A percentile compares a stretch with the other conserved stretches of the same genome.
These are phyloP conservation scores for Autographa pulchrina DNA, from an alignment of 2,888 invertebrate genomes.

Conservation along the genomic window DNA sequence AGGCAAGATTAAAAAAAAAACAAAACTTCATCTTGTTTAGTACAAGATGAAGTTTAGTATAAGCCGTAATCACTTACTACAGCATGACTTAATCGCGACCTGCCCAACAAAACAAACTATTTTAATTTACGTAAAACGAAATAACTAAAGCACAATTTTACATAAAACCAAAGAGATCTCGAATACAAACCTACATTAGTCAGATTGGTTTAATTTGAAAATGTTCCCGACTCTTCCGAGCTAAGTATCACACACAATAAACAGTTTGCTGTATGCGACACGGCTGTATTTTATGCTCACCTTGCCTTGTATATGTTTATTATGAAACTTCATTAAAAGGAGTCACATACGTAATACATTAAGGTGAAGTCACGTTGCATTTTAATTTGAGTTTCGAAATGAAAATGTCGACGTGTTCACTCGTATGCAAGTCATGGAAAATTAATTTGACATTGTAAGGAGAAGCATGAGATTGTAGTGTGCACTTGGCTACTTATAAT, in stretches of 20 bases:
- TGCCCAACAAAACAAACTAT: neutral
- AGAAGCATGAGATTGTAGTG: too few species aligned
- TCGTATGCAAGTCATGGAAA: neutral
- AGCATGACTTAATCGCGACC: neutral
- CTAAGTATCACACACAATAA: conserved; percentile 28
- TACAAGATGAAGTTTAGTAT: too few species aligned
- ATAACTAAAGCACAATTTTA: neutral
- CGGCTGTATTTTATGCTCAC: conserved; percentile 22
- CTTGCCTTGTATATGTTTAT: neutral
- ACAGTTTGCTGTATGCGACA: conserved; percentile 12
- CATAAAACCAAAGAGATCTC: conserved; percentile 10
- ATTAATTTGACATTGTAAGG: neutral
- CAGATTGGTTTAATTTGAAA: conserved; percentile 62
- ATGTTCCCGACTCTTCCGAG: conserved; percentile 49
- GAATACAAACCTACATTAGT: conserved; percentile 49
- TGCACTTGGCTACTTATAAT: too few species aligned
- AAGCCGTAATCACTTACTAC: neutral
- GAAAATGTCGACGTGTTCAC: neutral
- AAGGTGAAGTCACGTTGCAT: conserved; percentile 3
- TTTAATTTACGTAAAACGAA: neutral
- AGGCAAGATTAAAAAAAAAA: too few species aligned
- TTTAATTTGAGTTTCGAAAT: neutral
- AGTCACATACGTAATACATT: conserved; percentile 15
- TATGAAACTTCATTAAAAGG: conserved; percentile 8
- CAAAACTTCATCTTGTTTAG: too few species aligned